Conservation (phyloP, 2,888 invertebrate genomes). For the Ellobium chinense region DNA sequence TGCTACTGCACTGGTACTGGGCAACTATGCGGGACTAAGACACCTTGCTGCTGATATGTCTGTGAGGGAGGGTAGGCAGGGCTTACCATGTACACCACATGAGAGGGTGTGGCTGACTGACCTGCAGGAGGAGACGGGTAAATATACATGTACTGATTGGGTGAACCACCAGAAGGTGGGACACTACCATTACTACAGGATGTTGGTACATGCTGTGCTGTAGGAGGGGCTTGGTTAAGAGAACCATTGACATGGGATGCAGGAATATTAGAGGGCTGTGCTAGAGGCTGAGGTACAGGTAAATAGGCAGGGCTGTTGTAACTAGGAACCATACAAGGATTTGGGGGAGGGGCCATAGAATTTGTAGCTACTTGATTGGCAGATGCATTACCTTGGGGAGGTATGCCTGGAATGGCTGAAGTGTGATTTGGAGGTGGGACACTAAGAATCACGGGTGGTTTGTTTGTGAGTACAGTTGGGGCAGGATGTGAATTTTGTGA, state of each 20-base stretch:
- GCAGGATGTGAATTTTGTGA: not conserved
- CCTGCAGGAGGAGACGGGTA: conserved; percentile 58
- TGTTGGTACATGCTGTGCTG: not conserved
- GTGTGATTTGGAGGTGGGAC: conserved; percentile 36
- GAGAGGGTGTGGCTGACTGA: conserved; percentile 45
- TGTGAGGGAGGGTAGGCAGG: conserved; percentile 39
- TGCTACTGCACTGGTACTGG: conserved; percentile 44
- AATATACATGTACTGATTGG: conserved; percentile 55
- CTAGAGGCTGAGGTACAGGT: conserved; percentile 28
- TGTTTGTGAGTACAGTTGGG: not conserved
- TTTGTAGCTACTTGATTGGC: not conserved
- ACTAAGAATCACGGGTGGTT: conserved; percentile 8
- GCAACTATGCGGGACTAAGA: conserved; percentile 35
- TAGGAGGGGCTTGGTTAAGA: conserved; percentile 20
- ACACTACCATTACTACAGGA: not conserved
- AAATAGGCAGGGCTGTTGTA: conserved; percentile 9
- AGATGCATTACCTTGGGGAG: conserved; percentile 13
- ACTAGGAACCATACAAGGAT: conserved; percentile 18
- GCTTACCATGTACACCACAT: conserved; percentile 55
- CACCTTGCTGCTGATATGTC: conserved; percentile 38
- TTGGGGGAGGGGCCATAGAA: not conserved
- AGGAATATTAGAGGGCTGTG: conserved; percentile 20
- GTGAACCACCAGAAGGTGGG: conserved; percentile 17
- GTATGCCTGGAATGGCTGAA: not conserved
- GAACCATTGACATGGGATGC: conserved; percentile 31